These are phyloP conservation scores for Nebria ingens DNA, from an alignment of 1,140 invertebrate species.

Conservation along the genomic window DNA sequence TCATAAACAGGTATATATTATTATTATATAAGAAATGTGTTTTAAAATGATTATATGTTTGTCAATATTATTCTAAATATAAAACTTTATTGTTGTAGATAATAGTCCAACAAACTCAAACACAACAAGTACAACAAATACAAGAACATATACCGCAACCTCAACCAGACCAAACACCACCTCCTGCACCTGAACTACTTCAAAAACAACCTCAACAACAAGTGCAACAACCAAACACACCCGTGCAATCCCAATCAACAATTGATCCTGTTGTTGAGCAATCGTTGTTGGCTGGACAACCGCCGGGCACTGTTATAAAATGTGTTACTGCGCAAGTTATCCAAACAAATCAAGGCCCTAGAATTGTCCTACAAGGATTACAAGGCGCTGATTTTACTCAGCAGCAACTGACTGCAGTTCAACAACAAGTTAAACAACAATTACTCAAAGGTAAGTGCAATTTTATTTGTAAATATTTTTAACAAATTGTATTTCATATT, in stretches of 20 bases:
- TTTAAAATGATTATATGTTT: not conserved
- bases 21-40: too few species aligned
- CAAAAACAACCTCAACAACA: slow-evolving; percentile 20
- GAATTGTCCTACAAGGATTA: slow-evolving; percentile 73
- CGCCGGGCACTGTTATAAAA: slow-evolving; percentile 76
- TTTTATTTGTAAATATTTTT: slow-evolving; percentile 10
- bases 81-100: not conserved
- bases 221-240: slow-evolving; percentile 16
- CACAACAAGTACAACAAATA: not conserved
- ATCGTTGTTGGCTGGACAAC: slow-evolving; percentile 60
- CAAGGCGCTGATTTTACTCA: slow-evolving; percentile 70
- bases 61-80: not conserved
- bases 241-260: slow-evolving; percentile 21
- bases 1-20: not conserved
- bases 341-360: slow-evolving; percentile 68
- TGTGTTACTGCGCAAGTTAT: slow-evolving; percentile 74
- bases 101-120: not conserved
- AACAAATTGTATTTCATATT: slow-evolving; percentile 8
- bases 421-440: slow-evolving; percentile 81
- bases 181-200: slow-evolving; percentile 19
- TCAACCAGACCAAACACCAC: slow-evolving; percentile 18
- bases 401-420: slow-evolving; percentile 66
- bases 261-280: slow-evolving; percentile 50
- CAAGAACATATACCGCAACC: not conserved
- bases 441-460: slow-evolving; percentile 64